A percentile compares a stretch with the other conserved stretches of the same genome.
These are phyloP conservation scores for Paralichthys olivaceus DNA, from an alignment of 2,113 vertebrate species.

Conservation along the genomic window DNA sequence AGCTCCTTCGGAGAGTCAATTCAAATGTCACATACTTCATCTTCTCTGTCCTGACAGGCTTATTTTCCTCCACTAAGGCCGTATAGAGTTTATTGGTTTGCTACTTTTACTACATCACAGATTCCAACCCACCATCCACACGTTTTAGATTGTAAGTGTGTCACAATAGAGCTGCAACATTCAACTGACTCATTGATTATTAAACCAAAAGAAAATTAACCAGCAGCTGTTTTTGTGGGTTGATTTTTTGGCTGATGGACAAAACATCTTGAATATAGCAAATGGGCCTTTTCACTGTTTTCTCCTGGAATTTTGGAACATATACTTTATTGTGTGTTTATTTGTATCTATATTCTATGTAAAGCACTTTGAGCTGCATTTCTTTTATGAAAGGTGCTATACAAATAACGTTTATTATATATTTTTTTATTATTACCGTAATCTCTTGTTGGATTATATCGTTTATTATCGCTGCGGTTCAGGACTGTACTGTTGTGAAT, in stretches of 20 bases:
- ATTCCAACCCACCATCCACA: not conserved
- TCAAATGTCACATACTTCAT: constrained; percentile 29
- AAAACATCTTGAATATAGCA: not conserved
- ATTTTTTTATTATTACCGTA: no score
- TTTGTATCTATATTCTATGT: no score
- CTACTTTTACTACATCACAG: not conserved
- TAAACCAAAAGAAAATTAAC: not conserved
- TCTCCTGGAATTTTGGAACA: not conserved
- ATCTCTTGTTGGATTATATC: no score
- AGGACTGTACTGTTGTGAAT: no score
- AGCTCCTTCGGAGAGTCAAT: constrained; percentile 27
- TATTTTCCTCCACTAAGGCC: constrained; percentile 1
- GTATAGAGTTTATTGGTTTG: constrained; percentile 13
- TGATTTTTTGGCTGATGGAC: not conserved
- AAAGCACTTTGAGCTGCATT: no score
- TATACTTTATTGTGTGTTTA: not conserved
- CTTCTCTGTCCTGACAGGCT: constrained; percentile 15
- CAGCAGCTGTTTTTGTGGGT: not conserved
- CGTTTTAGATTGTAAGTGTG: no score
- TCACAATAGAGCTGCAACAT: not conserved
- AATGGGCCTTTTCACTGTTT: not conserved
- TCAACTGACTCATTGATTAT: no score
- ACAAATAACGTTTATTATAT: no score
- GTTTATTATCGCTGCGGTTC: no score
- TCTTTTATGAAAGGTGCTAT: no score